These are phyloP conservation scores for Capreolus pygargus DNA, from an alignment of 2,113 vertebrate species.

Conservation along the genomic window DNA sequence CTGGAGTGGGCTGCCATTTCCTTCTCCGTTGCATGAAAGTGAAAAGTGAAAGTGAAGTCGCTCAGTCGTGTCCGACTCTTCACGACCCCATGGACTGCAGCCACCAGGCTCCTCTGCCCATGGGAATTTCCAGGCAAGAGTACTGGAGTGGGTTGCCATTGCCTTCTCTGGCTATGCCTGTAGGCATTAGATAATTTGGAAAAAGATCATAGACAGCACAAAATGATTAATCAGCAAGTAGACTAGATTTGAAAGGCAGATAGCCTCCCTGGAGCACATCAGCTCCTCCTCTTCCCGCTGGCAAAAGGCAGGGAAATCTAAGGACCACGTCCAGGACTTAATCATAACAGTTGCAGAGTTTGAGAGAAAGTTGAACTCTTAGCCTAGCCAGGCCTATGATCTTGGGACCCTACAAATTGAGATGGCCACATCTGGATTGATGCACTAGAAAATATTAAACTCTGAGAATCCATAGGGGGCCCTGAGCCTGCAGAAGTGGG, in stretches of 20 bases:
- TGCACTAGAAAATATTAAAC: background rate
- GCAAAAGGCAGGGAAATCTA: background rate
- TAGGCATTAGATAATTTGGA: background rate
- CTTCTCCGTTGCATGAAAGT: too few species aligned
- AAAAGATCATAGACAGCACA: background rate
- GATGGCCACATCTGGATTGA: background rate
- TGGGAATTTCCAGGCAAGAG: too few species aligned
- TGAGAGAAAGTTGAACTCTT: background rate
- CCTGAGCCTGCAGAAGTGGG: background rate
- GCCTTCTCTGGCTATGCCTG: background rate
- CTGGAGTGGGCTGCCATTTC: too few species aligned
- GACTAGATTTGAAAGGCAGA: background rate
- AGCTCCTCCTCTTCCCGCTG: background rate
- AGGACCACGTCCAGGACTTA: background rate
- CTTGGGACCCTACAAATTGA: background rate
- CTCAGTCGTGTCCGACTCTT: too few species aligned
- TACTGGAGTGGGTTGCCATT: too few species aligned
- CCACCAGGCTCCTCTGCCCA: too few species aligned
- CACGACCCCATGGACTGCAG: too few species aligned
- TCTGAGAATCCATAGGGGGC: background rate
- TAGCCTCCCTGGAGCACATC: background rate
- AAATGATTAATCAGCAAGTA: background rate
- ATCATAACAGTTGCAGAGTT: background rate
- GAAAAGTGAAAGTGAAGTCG: too few species aligned
- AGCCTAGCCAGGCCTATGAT: background rate